Evolutionary conservation across 1,140 invertebrate genomes (phyloP), one percentile per base, ranked within the genome.

Genomic region (Apocrypta bakeri): DNA sequence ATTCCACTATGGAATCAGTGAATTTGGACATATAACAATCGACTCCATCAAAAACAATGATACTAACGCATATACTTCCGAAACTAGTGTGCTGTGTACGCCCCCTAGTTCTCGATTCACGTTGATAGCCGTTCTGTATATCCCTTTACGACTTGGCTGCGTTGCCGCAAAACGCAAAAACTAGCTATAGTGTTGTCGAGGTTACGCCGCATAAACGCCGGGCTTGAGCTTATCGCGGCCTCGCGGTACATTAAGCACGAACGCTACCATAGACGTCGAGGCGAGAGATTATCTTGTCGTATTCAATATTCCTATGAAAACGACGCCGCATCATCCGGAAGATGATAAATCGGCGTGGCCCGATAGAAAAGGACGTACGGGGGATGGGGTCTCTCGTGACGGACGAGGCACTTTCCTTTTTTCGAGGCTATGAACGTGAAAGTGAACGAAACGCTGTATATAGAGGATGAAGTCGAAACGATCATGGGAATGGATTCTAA

Each of bases 291-390:
- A 90, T 90, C 89, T 90, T 90, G 89, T 89, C 89, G 89, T 89
- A 90, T 89, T 90, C 88, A 90, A 90, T 90, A 90, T 90, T 90
- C 89, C 87, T 88, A 88, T 90, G 88, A 87, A 89, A 89, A 77
- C 63, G 74, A 42, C 56, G 64, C 11, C 72, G 37, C 86, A 84
- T 81, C 48, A 56, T 56, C 48, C 48, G 48, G 48, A 56, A 84
- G 87, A 90, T 90, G 89, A 90, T 90, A 89, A 90, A 90, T 90
- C 88, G 88, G 85, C 85, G 25, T 21, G 79, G 25, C 6, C 4
- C 64, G 80, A 82, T 82, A 74, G 80, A 76, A 69, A 33, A 68
- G 80, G 29, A 1, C 17, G 4, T 56, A 17, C 14, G 4, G 21
- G 48, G 48, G 21, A 6, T 21, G 48, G 17, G 48, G 3, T 56